These are phyloP conservation scores for Melolontha melolontha DNA, from an alignment of 2,888 invertebrate species.

Conservation along the genomic window DNA sequence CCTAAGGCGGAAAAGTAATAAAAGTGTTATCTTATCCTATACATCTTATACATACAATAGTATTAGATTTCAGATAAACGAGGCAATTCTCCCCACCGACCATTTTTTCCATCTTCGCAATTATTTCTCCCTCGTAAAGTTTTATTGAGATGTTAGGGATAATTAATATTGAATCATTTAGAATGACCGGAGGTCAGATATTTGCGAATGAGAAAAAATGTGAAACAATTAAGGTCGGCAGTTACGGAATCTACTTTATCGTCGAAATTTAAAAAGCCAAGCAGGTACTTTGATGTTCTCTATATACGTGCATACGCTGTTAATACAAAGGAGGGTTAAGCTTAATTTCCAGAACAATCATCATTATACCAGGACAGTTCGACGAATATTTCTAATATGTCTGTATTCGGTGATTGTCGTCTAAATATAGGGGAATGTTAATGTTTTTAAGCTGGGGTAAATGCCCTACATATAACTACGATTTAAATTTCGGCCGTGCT, in stretches of 20 bases:
- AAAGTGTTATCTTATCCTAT: constrained; percentile 7
- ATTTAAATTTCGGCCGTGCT: not conserved
- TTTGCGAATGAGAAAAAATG: constrained; percentile 20
- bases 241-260: not conserved
- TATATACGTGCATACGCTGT: not conserved
- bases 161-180: constrained; percentile 33
- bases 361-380: constrained; percentile 23
- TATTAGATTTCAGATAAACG: constrained; percentile 13
- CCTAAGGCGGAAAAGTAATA: not conserved
- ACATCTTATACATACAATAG: too few relatives aligned
- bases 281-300: not conserved
- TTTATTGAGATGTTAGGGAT: constrained; percentile 31
- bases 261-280: constrained; percentile 24
- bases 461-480: constrained; percentile 4
- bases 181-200: constrained; percentile 20
- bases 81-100: not conserved
- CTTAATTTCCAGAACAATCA: constrained; percentile 35
- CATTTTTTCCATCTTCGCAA: constrained; percentile 17
- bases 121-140: constrained; percentile 28
- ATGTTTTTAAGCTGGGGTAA: constrained; percentile 23
- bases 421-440: constrained; percentile 30
- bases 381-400: constrained; percentile 35
- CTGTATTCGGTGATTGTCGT: constrained; percentile 25
- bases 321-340: constrained; percentile 6
- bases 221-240: constrained; percentile 9